Base-by-base conservation (phyloP, 1,140 invertebrate genomes). In the Drosophila nigrodunni region DNA sequence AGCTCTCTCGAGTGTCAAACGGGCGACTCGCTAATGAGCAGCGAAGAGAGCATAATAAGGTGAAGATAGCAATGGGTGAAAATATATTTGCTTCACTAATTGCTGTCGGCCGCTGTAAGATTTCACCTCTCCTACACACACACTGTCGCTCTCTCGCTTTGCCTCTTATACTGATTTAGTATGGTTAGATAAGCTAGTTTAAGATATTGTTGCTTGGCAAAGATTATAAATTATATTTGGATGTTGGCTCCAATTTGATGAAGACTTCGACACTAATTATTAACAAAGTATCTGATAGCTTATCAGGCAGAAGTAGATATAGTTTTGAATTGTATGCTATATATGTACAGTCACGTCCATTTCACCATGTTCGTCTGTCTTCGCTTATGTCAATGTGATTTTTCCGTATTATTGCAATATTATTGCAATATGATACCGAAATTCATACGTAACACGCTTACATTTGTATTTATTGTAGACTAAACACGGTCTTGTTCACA, bases 81-180 rank as follows among this genome's bases (percentile, higher is more conserved):
- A 18, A 18, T 37, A n/a, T 15, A 59, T 43, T 68, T 68, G 13
- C 39, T 11, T 44, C 0, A 9, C 57, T 54, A 60, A 43, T 37
- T 37, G 13, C 46, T 43, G 25, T 43, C 47, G 15, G 25, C 52
- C 47, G 15, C n/a, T 59, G 34, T 25, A n/a, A 5, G 25, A 54
- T 44, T 21, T 67, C 9, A 0, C 44, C 43, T 11, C 10, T 39
- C 13, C 54, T 2, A 30, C 25, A 5, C 25, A 30, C 25, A 30
- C 25, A 30, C 25, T 4, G 2, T 30, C 25, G 0, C 25, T 11
- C 18, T 18, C 15, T n/a, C 18, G 2, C 43, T 5, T 30, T 30
- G 11, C 62, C 67, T 61, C 47, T 69, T 66, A 57, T 55, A 66
- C 13, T 11, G 7, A 21, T 68, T 49, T 39, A 10, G 11, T 34